Conservation (phyloP, 2,888 invertebrate genomes). For the Lepidochitona cinerea region DNA sequence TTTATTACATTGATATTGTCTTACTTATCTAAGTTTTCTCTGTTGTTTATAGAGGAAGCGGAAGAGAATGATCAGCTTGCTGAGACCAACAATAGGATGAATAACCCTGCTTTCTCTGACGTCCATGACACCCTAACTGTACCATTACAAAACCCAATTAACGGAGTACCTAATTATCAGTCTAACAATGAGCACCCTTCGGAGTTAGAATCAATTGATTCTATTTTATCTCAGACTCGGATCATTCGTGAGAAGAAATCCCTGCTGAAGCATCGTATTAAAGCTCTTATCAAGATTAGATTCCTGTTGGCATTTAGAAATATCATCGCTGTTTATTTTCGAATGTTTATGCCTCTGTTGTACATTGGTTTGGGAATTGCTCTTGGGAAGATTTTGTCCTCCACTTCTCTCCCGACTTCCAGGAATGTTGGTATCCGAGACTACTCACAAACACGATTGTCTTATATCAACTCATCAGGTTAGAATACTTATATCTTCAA, state of each 20-base stretch:
- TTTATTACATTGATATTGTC: too few relatives aligned
- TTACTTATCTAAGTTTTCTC: background rate
- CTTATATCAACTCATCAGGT: too few relatives aligned
- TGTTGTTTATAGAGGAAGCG: background rate
- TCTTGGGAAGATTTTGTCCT: conserved; percentile 36
- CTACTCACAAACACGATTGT: too few relatives aligned
- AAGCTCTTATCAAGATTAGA: conserved; percentile 45
- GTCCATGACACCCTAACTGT: too few relatives aligned
- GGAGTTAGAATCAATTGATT: background rate
- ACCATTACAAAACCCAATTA: too few relatives aligned
- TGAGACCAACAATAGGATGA: background rate
- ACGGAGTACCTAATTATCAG: too few relatives aligned
- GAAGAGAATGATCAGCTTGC: background rate
- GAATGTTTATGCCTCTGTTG: conserved; percentile 47
- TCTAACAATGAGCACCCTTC: too few relatives aligned
- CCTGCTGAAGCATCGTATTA: conserved; percentile 37
- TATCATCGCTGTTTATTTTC: conserved; percentile 35
- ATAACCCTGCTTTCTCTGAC: too few relatives aligned
- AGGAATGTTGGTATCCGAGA: too few relatives aligned
- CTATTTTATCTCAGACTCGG: background rate
- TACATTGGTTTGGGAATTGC: conserved; percentile 39
- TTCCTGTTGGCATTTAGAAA: conserved; percentile 36
- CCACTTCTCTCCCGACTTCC: too few relatives aligned
- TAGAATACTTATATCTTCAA: too few relatives aligned
- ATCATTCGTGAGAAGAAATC: background rate